Evolutionary conservation across 2,113 vertebrate genomes (phyloP), one percentile per base, ranked within the genome.

Genomic region (Pleuronectes platessa): DNA sequence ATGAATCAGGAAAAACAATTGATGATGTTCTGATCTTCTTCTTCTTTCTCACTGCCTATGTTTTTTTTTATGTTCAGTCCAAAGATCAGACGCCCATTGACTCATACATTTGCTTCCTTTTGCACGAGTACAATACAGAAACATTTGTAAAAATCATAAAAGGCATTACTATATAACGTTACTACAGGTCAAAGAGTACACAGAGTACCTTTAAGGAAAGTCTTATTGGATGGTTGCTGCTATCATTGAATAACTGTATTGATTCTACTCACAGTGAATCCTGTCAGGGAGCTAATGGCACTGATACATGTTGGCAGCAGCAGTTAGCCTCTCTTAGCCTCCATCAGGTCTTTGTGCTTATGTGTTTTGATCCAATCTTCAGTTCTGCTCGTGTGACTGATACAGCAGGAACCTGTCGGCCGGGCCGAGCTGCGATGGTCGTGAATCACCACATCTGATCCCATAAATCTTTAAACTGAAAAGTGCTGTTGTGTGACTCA

Each of bases 401-500:
- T 77, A 74, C 49, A 71, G 37, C 56, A 47, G 20, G 26, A 74
- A 76, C 42, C 67, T 6, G 51, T 60, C 35, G 47, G 47, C 47
- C 47, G 47, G 20, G 68, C 63, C 20, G 74, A 49, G 26, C n/a
- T 4, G 14, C 62, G 68, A 35, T 23, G 17, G 61, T 13, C 3
- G 49, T 77, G 82, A 80, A 86, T 84, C 73, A 69, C 27, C 31
- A 21, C 31, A 42, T 70, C 72, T 47, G 61, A 45, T 49, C 13
- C 14, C 54, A 79, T 79, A 71, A 88, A 76, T 82, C 45, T 60
- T 3, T 7, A 21, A 65, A 59, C 20, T 23, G 54, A 21, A 64
- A 77, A 62, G 23, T 27, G 17, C 24, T 2, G n/a, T 47, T 47
- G 27, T 31, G 42, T 42, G 55, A 82, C 54, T 70, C 5, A 54